Percentiles rank a stretch among this genome's conserved stretches.
Evolutionary conservation across 2,888 invertebrate species (phyloP).

Genomic region (Dasypogon diadema): DNA sequence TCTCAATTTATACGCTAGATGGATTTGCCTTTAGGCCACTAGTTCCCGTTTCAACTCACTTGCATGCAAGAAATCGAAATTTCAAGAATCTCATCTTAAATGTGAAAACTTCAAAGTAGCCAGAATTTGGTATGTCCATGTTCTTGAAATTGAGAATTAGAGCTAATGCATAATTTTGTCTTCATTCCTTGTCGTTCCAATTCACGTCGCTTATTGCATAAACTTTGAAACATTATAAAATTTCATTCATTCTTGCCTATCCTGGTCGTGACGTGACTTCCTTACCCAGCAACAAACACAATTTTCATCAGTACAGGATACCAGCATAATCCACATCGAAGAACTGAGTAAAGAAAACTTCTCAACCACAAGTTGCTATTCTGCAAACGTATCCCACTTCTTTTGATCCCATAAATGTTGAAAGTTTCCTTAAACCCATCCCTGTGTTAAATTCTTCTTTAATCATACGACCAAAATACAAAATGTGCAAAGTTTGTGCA

Average conservation of each 20-base stretch:
- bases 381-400: not conserved
- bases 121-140: too few species aligned
- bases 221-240: not conserved
- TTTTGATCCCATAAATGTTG: not conserved
- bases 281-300: not conserved
- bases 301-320: not conserved
- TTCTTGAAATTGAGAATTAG: too few species aligned
- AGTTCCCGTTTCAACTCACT: too few species aligned
- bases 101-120: too few species aligned
- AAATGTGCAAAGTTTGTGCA: constrained; percentile 1
- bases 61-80: too few species aligned
- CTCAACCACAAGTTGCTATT: not conserved
- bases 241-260: not conserved
- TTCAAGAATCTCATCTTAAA: too few species aligned
- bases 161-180: too few species aligned
- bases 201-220: not conserved
- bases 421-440: constrained; percentile 1
- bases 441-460: constrained; percentile 12
- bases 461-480: not conserved
- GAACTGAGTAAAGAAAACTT: not conserved
- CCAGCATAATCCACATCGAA: not conserved
- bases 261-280: constrained; percentile 2
- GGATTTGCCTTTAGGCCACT: too few species aligned
- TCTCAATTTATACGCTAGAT: too few species aligned
- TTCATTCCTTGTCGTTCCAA: too few species aligned